These are phyloP conservation scores for Cenopis cana DNA, from an alignment of 2,888 invertebrate genomes.

Conservation along the genomic window DNA sequence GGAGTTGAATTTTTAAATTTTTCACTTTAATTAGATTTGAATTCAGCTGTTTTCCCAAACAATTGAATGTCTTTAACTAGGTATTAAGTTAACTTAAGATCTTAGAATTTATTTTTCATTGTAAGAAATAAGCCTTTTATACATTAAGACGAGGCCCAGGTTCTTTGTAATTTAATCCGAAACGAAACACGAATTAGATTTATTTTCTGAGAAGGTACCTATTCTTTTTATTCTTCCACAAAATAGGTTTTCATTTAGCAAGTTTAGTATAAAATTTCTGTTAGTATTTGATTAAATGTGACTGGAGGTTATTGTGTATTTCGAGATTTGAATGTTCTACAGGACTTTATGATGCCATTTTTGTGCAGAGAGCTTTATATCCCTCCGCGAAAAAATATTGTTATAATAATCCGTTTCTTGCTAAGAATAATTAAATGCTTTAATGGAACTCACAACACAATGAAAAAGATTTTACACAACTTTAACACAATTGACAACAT, in stretches of 20 bases:
- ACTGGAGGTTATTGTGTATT: background rate
- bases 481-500: too few relatives aligned
- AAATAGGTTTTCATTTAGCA: constrained; percentile 20
- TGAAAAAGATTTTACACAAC: too few relatives aligned
- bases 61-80: too few relatives aligned
- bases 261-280: background rate
- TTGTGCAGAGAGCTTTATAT: background rate
- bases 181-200: constrained; percentile 18
- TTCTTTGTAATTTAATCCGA: constrained; percentile 21
- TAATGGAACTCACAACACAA: too few relatives aligned
- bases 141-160: background rate
- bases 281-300: constrained; percentile 2
- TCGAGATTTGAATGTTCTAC: background rate
- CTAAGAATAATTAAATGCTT: background rate
- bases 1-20: too few relatives aligned
- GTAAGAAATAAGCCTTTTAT: background rate
- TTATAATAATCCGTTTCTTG: background rate
- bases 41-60: too few relatives aligned
- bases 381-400: background rate
- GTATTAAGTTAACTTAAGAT: background rate
- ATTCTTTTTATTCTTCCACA: background rate
- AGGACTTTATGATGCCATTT: background rate
- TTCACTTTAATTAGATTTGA: too few relatives aligned
- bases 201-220: constrained; percentile 6
- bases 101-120: background rate